These are phyloP conservation scores for Coluber constrictor DNA, from an alignment of 2,797 vertebrate species.

Conservation along the genomic window DNA sequence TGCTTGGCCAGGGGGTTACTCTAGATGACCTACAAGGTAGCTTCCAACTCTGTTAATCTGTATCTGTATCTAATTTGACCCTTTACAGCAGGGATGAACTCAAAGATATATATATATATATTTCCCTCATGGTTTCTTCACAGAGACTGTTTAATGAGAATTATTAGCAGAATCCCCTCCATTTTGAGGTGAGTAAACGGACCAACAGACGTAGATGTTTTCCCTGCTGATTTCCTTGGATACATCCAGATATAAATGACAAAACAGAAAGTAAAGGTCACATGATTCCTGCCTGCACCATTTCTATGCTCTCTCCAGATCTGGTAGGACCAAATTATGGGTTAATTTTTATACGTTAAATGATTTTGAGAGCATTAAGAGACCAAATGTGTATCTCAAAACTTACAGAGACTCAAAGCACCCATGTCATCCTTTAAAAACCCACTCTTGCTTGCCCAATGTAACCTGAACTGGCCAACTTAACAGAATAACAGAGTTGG, in stretches of 20 bases:
- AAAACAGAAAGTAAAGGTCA: neutral
- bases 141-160: neutral
- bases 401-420: neutral
- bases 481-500: neutral
- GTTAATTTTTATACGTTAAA: neutral
- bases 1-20: too few relatives aligned
- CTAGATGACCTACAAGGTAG: too few relatives aligned
- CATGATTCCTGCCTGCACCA: neutral
- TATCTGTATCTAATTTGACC: too few relatives aligned
- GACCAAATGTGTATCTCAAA: neutral
- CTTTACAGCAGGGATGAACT: neutral
- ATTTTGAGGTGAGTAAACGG: neutral
- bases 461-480: too few relatives aligned
- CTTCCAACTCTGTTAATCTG: too few relatives aligned
- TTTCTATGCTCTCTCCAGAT: neutral
- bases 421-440: neutral
- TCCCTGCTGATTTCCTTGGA: neutral
- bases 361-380: neutral
- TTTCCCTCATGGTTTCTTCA: neutral
- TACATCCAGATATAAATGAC: neutral
- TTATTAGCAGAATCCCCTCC: neutral
- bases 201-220: neutral
- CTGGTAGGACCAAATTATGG: neutral
- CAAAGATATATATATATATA: neutral
- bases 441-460: neutral